phyloP scores from a whole-genome alignment of 2,888 invertebrate species.

The Aethes cnicana region DNA sequence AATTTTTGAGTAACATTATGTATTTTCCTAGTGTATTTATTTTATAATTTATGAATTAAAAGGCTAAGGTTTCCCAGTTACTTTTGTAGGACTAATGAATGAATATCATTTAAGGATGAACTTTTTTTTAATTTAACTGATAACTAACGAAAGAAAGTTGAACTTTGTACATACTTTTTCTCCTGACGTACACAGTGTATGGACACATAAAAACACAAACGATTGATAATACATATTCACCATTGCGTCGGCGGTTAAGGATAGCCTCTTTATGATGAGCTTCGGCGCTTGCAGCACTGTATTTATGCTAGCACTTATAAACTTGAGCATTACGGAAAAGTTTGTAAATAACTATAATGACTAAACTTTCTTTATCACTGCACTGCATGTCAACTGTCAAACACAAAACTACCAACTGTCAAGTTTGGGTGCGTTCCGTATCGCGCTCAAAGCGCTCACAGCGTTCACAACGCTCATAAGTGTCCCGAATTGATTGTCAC shows the following conservation, averaged over 20 bases:
- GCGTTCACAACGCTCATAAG: no score
- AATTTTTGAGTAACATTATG: no score
- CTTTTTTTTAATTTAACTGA: not conserved
- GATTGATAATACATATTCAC: slow-evolving; percentile 11
- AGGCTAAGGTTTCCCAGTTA: no score
- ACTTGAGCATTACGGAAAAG: slow-evolving; percentile 15
- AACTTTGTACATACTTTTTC: slow-evolving; percentile 23
- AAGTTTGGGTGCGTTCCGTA: no score
- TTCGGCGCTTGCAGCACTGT: slow-evolving; percentile 13
- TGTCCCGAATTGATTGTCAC: no score
- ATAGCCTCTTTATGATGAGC: slow-evolving; percentile 12
- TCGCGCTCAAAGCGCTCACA: no score
- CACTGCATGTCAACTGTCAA: no score
- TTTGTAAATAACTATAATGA: not conserved
- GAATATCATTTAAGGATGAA: not conserved
- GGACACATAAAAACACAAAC: slow-evolving; percentile 9
- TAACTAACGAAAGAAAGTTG: not conserved
- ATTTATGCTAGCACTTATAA: slow-evolving; percentile 2
- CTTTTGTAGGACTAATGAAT: no score
- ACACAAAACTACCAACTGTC: no score
- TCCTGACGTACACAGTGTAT: not conserved
- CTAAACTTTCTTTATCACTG: no score
- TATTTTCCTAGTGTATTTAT: no score
- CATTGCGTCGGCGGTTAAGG: slow-evolving; percentile 16
- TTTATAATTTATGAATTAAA: no score